A percentile compares a stretch with the other conserved stretches of the same genome.
phyloP scores from a whole-genome alignment of 1,140 invertebrate genomes.

The Lasioglossum baleicum region DNA sequence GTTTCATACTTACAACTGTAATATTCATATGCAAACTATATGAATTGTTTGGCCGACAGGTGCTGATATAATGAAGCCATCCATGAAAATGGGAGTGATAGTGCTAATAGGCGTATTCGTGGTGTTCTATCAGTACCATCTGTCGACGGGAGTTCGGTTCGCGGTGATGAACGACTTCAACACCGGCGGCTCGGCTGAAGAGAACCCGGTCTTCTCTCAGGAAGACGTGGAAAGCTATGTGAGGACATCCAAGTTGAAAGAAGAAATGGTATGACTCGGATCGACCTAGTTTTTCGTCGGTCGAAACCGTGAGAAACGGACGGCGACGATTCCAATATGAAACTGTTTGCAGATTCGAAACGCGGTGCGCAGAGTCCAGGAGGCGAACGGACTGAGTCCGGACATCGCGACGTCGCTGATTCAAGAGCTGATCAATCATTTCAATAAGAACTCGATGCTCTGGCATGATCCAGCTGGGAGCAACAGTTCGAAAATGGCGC shows the following conservation, averaged over 20 bases:
- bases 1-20: too few species aligned
- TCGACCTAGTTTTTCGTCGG: too few species aligned
- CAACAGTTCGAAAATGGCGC: slow-evolving; percentile 32
- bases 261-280: slow-evolving; percentile 64
- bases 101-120: slow-evolving; percentile 74
- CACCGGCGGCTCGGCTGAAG: slow-evolving; percentile 63
- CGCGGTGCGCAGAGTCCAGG: slow-evolving; percentile 69
- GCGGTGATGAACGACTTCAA: slow-evolving; percentile 71
- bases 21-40: too few species aligned
- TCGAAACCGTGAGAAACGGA: too few species aligned
- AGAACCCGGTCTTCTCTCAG: slow-evolving; percentile 61
- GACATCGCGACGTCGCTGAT: slow-evolving; percentile 68
- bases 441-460: slow-evolving; percentile 54
- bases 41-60: slow-evolving; percentile 4
- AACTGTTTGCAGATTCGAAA: slow-evolving; percentile 63
- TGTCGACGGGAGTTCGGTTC: slow-evolving; percentile 72
- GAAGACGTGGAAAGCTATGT: slow-evolving; percentile 65
- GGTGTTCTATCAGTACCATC: slow-evolving; percentile 76
- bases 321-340: background rate
- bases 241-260: slow-evolving; percentile 64
- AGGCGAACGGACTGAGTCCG: slow-evolving; percentile 71
- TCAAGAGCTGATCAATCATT: slow-evolving; percentile 66
- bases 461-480: slow-evolving; percentile 25
- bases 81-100: slow-evolving; percentile 75
- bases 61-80: slow-evolving; percentile 72